Conservation (phyloP, 1,140 invertebrate genomes). For the Cotesia glomerata region DNA sequence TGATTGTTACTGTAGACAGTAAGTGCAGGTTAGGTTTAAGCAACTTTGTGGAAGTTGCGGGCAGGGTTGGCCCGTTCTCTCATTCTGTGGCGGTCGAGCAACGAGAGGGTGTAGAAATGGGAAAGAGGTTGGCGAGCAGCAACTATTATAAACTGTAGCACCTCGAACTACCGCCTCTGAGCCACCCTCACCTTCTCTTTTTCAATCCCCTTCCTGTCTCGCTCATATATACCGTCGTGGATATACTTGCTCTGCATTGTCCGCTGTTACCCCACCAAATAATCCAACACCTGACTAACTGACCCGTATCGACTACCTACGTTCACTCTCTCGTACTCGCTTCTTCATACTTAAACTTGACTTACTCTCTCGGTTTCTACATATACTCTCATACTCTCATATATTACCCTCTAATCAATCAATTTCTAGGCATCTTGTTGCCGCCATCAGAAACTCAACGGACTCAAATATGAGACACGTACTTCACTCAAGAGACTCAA, state of each 20-base stretch:
- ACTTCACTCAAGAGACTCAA: not conserved
- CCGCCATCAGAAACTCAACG: slow-evolving; percentile 10
- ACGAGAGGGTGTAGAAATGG: slow-evolving; percentile 1
- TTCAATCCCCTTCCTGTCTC: slow-evolving; percentile 42
- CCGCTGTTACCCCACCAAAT: slow-evolving; percentile 51
- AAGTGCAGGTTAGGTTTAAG: slow-evolving; percentile 61
- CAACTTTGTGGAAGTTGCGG: slow-evolving; percentile 63
- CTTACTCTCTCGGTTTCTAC: not conserved
- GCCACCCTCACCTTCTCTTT: slow-evolving; percentile 35
- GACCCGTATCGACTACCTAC: slow-evolving; percentile 42
- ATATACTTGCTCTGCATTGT: slow-evolving; percentile 22
- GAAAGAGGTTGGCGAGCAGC: slow-evolving; percentile 49
- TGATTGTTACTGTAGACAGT: slow-evolving; percentile 39
- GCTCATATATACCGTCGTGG: slow-evolving; percentile 1
- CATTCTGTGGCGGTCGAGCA: slow-evolving; percentile 34
- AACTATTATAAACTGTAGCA: slow-evolving; percentile 67
- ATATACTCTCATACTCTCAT: not conserved
- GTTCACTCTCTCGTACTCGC: not conserved
- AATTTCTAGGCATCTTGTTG: slow-evolving; percentile 59
- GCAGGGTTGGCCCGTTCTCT: slow-evolving; percentile 54
- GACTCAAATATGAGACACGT: not conserved
- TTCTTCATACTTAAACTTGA: not conserved
- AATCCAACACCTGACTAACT: slow-evolving; percentile 59
- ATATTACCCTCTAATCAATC: slow-evolving; percentile 62
- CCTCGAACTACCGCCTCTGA: slow-evolving; percentile 62